Base-by-base conservation (phyloP, 2,113 vertebrate genomes). In the Antechinus flavipes region DNA sequence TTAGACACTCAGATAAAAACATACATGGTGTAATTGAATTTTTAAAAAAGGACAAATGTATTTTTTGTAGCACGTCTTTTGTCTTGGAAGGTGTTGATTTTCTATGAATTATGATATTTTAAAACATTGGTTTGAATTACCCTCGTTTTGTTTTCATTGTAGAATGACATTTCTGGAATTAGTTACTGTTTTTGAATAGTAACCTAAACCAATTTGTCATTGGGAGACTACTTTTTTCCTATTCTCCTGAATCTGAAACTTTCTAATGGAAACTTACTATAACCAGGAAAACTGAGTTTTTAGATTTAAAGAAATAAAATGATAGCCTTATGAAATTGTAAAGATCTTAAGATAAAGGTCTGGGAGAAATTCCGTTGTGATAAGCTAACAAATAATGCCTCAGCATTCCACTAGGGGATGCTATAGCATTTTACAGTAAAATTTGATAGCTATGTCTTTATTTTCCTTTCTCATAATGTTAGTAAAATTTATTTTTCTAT, bases 401-500 rank as follows among this genome's bases (percentile, higher is more conserved):
- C 26, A 95, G 46, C 89, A 90, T 98, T 95, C 98, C 98, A 97
- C 98, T 96, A 98, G 98, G 97, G 98, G 98, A 98, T 98, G 98
- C 98, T 98, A 30, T 94, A 93, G 84, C 58, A 76, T 97, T 94
- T 97, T 94, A 46, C 50, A 54, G 97, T 96, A 94, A 96, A 93
- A 95, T 56, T 9, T 46, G 91, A 1, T 94, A 96, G 55, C 68
- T 49, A 26, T 25, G n/a, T 24, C 26, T 56, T 30, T 68, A 76
- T 76, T 19, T 19, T 97, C 96, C 14, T 92, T 97, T 54, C 91
- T 92, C 26, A 35, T 92, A 91, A 93, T 47, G 76, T 95, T 58
- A 90, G 54, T 53, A 94, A 84, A 90, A 76, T n/a, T 76, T 16
- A 12, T 35, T 76, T 76, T n/a, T 68, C 35, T 5, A n/a, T 61